Evolutionary conservation across 2,888 invertebrate species (phyloP).

Genomic region (Calameuta filiformis): DNA sequence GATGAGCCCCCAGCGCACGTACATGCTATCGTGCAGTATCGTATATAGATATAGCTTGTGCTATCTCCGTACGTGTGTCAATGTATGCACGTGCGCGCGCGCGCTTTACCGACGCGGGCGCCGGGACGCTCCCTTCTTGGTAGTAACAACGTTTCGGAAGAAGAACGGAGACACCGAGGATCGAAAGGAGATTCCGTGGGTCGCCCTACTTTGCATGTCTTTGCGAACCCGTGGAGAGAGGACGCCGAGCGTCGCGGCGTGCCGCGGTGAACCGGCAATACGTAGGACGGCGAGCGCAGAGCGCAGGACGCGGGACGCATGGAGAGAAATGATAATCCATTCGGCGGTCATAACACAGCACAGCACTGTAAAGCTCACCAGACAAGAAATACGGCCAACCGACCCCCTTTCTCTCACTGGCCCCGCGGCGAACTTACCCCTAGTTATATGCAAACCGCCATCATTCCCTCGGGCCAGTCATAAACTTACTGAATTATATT

Average conservation of each 20-base stretch:
- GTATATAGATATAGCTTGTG: background rate
- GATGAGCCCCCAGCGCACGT: constrained; percentile 32
- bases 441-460: constrained; percentile 64
- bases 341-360: constrained; percentile 63
- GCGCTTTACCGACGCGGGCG: constrained; percentile 34
- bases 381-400: constrained; percentile 65
- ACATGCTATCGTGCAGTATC: background rate
- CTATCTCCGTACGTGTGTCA: background rate
- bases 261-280: constrained; percentile 23
- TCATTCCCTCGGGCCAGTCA: constrained; percentile 62
- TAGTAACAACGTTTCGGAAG: constrained; percentile 41
- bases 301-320: constrained; percentile 14
- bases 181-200: constrained; percentile 13
- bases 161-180: constrained; percentile 15
- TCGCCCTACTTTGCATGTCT: constrained; percentile 47
- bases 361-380: constrained; percentile 63
- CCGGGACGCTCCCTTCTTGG: constrained; percentile 23
- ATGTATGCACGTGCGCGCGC: constrained; percentile 15
- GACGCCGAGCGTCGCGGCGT: constrained; percentile 36
- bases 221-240: constrained; percentile 29
- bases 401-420: constrained; percentile 29
- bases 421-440: constrained; percentile 60
- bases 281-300: constrained; percentile 20
- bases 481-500: constrained; percentile 66
- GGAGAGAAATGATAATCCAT: constrained; percentile 62